Percentiles rank a stretch among this genome's conserved stretches.
Conservation (phyloP, 2,797 vertebrate genomes). For the Ciconia nigra region DNA sequence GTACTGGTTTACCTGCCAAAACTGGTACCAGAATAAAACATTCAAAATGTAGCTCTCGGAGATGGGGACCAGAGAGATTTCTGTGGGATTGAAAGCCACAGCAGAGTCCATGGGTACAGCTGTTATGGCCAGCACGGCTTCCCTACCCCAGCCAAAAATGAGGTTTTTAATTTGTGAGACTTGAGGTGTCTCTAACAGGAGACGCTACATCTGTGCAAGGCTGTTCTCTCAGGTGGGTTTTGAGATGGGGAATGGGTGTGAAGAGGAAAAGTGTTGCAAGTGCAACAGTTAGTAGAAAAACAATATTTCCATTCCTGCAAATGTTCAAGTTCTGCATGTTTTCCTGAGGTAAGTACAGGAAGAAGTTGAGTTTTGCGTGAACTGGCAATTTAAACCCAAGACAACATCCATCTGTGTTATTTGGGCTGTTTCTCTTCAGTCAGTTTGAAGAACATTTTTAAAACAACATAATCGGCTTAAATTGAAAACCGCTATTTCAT, state of each 20-base stretch:
- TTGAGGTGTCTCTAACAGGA: background rate
- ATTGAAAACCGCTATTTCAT: background rate
- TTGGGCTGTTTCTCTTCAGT: background rate
- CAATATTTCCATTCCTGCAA: background rate
- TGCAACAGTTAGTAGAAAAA: background rate
- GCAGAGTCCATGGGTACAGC: no score
- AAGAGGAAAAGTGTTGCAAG: background rate
- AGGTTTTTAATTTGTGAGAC: background rate
- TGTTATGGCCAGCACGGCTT: background rate
- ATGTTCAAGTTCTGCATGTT: background rate
- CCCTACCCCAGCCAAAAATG: background rate
- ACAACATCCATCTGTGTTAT: background rate
- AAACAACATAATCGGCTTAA: background rate
- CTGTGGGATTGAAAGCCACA: background rate
- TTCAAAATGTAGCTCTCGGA: background rate
- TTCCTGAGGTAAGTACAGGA: background rate
- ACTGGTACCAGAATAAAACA: background rate
- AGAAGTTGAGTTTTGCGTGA: background rate
- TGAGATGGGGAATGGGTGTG: background rate
- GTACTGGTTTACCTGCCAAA: background rate
- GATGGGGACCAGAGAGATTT: background rate
- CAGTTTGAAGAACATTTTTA: background rate
- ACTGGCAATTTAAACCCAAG: background rate
- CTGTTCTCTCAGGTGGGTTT: background rate
- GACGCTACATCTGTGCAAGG: background rate